Evolutionary conservation across 1,140 invertebrate species (phyloP).

Genomic region (Homalodisca vitripennis): DNA sequence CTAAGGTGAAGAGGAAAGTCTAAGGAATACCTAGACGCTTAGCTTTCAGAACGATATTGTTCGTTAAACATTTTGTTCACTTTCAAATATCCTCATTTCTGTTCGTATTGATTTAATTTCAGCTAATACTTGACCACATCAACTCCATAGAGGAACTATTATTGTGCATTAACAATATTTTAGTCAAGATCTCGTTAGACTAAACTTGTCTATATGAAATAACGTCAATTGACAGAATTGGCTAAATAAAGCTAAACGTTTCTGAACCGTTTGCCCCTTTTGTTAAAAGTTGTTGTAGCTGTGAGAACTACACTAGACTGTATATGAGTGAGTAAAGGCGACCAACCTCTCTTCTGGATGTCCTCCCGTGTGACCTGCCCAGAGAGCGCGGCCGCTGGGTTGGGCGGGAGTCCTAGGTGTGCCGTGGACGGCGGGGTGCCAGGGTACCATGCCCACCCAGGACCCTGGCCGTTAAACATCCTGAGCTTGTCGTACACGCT

Average conservation of each 20-base stretch:
- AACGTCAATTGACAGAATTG: neutral
- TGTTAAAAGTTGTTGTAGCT: neutral
- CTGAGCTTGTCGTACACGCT: conserved; percentile 83
- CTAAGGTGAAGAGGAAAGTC: conserved; percentile 7
- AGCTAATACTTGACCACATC: neutral
- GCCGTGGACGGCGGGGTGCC: conserved; percentile 34
- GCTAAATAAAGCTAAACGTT: neutral
- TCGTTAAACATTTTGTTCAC: neutral
- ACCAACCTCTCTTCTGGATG: conserved; percentile 33
- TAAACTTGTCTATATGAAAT: too few species aligned
- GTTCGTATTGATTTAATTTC: neutral
- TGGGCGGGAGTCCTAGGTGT: conserved; percentile 35
- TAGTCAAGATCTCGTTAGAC: too few species aligned
- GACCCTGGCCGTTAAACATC: conserved; percentile 73
- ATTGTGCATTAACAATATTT: too few species aligned
- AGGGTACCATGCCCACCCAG: conserved; percentile 37
- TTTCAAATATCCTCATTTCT: neutral
- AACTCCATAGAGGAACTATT: too few species aligned
- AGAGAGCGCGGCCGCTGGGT: conserved; percentile 24
- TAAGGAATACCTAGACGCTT: conserved; percentile 23
- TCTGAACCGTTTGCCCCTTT: neutral
- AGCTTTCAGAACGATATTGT: neutral
- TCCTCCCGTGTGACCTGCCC: conserved; percentile 29
- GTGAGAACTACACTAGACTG: too few species aligned
- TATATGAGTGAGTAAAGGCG: neutral